Percentiles rank a stretch among this genome's conserved stretches.
These are phyloP conservation scores for Crocuta crocuta DNA, from an alignment of 2,113 vertebrate species.

Conservation along the genomic window DNA sequence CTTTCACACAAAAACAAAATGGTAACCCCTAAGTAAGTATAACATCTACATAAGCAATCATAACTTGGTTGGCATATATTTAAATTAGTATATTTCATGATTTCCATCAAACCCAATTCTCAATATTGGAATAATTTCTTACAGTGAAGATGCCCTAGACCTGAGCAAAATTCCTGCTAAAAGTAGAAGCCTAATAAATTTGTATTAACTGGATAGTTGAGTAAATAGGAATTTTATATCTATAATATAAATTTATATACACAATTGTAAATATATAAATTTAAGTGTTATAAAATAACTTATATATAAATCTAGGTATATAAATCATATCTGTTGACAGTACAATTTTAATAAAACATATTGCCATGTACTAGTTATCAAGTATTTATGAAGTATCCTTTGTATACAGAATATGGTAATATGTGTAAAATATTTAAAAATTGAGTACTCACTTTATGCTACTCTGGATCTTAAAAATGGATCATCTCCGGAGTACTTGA, in stretches of 20 bases:
- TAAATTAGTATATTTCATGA: not conserved
- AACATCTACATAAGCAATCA: not conserved
- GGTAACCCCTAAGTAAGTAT: not conserved
- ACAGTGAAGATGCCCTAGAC: not conserved
- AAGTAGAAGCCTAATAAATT: not conserved
- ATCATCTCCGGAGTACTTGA: not conserved
- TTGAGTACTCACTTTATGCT: not conserved
- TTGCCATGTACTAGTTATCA: not conserved
- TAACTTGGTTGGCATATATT: not conserved
- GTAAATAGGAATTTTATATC: not conserved
- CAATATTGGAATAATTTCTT: not conserved
- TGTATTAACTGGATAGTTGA: not conserved
- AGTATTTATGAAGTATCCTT: not conserved
- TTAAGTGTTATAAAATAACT: not conserved
- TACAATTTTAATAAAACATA: slow-evolving; percentile 32
- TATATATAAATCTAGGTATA: not conserved
- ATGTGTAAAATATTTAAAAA: not conserved
- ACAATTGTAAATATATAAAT: not conserved
- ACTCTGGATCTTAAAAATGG: not conserved
- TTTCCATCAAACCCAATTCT: not conserved
- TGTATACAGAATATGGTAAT: not conserved
- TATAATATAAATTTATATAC: not conserved
- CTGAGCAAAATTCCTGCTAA: not conserved
- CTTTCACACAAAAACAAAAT: slow-evolving; percentile 1
- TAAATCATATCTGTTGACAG: not conserved